Evolutionary conservation across 2,888 invertebrate genomes (phyloP).

Genomic region (Chironomus riparius): DNA sequence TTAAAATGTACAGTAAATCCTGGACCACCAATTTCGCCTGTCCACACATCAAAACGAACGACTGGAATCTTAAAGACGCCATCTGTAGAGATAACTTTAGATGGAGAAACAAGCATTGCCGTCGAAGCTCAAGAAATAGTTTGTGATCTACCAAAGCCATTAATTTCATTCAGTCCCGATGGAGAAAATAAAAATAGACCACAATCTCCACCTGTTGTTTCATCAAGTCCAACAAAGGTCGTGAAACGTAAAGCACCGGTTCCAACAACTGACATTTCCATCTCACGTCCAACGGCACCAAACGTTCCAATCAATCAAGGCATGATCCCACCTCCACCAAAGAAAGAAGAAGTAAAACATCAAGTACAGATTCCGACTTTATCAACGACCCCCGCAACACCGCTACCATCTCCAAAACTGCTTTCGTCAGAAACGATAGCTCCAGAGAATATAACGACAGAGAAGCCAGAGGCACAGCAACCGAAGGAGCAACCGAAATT

Average conservation of each 20-base stretch:
- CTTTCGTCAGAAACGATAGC: background rate
- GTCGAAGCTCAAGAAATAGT: no score
- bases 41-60: no score
- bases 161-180: background rate
- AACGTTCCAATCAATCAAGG: conserved; percentile 45
- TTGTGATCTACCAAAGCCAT: background rate
- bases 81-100: conserved; percentile 14
- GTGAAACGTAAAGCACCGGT: conserved; percentile 42
- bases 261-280: conserved; percentile 32
- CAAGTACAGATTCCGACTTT: background rate
- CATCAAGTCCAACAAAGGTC: conserved; percentile 39
- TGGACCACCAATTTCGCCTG: no score
- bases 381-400: conserved; percentile 9
- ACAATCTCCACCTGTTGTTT: background rate
- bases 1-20: background rate
- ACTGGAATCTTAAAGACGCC: background rate
- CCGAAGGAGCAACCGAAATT: background rate
- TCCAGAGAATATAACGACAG: background rate
- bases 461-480: background rate
- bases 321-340: conserved; percentile 45
- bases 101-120: background rate
- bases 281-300: conserved; percentile 44
- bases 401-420: background rate
- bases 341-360: conserved; percentile 28
- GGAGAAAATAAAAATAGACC: background rate